phyloP scores from a whole-genome alignment of 2,888 invertebrate genomes.

The Netelia fuscicornis region DNA sequence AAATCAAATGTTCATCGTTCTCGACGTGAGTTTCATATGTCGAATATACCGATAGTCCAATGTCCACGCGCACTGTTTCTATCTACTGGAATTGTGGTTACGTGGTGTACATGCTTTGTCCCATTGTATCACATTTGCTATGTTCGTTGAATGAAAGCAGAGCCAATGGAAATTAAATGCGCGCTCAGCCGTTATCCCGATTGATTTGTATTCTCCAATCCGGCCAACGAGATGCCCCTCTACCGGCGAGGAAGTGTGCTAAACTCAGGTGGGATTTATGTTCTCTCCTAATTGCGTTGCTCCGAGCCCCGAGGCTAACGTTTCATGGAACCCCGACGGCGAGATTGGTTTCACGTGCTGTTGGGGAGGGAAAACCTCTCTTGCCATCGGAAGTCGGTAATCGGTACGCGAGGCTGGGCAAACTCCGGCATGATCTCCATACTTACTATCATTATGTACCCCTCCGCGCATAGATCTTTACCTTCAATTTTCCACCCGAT shows the following conservation, averaged over 20 bases:
- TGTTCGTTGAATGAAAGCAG: constrained; percentile 70
- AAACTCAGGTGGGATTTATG: constrained; percentile 83
- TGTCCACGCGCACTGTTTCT: not conserved
- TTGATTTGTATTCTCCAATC: constrained; percentile 84
- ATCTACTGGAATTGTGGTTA: constrained; percentile 33
- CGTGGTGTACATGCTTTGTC: constrained; percentile 55
- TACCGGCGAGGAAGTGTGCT: constrained; percentile 80
- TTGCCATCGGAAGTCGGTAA: constrained; percentile 51
- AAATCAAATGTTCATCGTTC: constrained; percentile 51
- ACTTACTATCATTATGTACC: constrained; percentile 2
- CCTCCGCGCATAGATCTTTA: not conserved
- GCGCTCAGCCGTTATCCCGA: constrained; percentile 83
- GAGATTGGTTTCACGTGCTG: constrained; percentile 62
- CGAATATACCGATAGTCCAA: not conserved
- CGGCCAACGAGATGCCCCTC: constrained; percentile 71
- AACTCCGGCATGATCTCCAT: constrained; percentile 43
- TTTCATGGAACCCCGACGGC: constrained; percentile 40
- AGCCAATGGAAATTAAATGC: constrained; percentile 84
- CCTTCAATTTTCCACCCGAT: not conserved
- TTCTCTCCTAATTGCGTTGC: constrained; percentile 83
- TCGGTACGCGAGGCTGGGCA: constrained; percentile 44
- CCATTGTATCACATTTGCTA: constrained; percentile 67
- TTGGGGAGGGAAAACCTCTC: not conserved
- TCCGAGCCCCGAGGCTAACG: constrained; percentile 72
- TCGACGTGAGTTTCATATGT: not conserved